A percentile compares a stretch with the other conserved stretches of the same genome.
These are phyloP conservation scores for Anoplophora glabripennis DNA, from an alignment of 1,140 invertebrate genomes.

Conservation along the genomic window DNA sequence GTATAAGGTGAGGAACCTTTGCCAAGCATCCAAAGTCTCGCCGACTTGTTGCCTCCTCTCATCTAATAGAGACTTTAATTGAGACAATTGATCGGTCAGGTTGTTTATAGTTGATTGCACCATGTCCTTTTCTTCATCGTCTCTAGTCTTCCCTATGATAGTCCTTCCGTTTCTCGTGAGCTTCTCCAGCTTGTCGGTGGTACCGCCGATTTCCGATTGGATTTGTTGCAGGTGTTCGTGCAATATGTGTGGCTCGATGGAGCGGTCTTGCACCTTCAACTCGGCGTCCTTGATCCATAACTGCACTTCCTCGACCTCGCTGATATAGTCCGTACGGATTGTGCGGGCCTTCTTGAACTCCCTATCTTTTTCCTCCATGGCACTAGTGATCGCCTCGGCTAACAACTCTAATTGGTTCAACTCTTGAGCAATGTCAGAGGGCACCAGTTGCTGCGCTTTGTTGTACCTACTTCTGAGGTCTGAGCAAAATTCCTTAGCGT, in stretches of 20 bases:
- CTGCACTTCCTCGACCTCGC: conserved; percentile 76
- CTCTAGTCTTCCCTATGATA: conserved; percentile 75
- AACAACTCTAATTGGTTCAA: conserved; percentile 73
- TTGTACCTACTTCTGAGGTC: conserved; percentile 66
- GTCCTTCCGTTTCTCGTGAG: conserved; percentile 72
- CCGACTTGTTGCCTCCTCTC: conserved; percentile 80
- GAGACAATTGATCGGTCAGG: conserved; percentile 73
- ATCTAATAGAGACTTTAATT: conserved; percentile 73
- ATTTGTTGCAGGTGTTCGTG: conserved; percentile 75
- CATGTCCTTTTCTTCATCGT: conserved; percentile 72
- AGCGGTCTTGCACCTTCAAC: conserved; percentile 76
- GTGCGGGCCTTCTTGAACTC: conserved; percentile 83
- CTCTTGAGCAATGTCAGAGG: conserved; percentile 72
- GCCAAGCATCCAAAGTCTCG: conserved; percentile 84
- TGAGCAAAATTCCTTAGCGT: conserved; percentile 61
- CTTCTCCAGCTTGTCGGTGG: conserved; percentile 74
- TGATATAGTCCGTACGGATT: conserved; percentile 72
- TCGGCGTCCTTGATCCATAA: conserved; percentile 80
- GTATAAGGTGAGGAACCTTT: conserved; percentile 79
- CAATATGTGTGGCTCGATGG: conserved; percentile 70
- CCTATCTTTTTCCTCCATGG: conserved; percentile 82
- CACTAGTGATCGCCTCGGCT: conserved; percentile 71
- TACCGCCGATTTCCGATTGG: conserved; percentile 68
- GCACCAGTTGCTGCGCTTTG: conserved; percentile 62
- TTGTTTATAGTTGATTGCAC: conserved; percentile 73